phyloP scores from a whole-genome alignment of 1,140 invertebrate species.

The Drosophila yakuba region DNA sequence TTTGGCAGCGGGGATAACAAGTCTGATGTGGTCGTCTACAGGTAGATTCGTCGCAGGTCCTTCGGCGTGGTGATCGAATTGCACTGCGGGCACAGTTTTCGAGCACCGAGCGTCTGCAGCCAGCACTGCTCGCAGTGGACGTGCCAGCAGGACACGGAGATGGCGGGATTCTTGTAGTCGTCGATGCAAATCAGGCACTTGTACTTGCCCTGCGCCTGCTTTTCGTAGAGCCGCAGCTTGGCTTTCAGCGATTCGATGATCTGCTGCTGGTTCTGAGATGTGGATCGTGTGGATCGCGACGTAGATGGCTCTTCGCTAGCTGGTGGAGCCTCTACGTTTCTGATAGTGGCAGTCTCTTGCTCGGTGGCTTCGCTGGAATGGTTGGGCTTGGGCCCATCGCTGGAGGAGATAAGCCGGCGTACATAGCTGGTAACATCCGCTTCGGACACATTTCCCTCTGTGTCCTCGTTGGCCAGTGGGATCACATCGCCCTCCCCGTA shows the following conservation, averaged over 20 bases:
- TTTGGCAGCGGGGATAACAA: slow-evolving; percentile 33
- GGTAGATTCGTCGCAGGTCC: slow-evolving; percentile 94
- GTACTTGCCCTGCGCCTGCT: slow-evolving; percentile 82
- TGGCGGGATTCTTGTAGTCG: slow-evolving; percentile 93
- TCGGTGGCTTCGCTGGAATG: slow-evolving; percentile 40
- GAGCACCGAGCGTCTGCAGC: slow-evolving; percentile 94
- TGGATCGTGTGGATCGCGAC: slow-evolving; percentile 53
- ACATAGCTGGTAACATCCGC: slow-evolving; percentile 86
- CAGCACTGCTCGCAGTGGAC: slow-evolving; percentile 98
- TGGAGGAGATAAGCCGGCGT: slow-evolving; percentile 66
- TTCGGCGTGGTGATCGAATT: slow-evolving; percentile 96
- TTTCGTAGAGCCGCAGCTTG: slow-evolving; percentile 89
- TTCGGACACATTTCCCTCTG: slow-evolving; percentile 60
- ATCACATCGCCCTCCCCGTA: slow-evolving; percentile 92
- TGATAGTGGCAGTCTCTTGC: slow-evolving; percentile 24
- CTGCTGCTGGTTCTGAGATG: slow-evolving; percentile 85
- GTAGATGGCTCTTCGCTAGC: slow-evolving; percentile 54
- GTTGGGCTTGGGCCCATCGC: slow-evolving; percentile 51
- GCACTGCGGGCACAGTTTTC: slow-evolving; percentile 97
- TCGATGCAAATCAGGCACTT: slow-evolving; percentile 96
- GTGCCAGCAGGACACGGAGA: slow-evolving; percentile 98
- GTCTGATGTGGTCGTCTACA: slow-evolving; percentile 86
- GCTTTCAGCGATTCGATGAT: slow-evolving; percentile 91
- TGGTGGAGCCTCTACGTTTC: slow-evolving; percentile 8
- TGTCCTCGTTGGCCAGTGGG: slow-evolving; percentile 86